These are phyloP conservation scores for Phallusia fumigata DNA, from an alignment of 23 tunicate genomes.

Conservation along the genomic window DNA sequence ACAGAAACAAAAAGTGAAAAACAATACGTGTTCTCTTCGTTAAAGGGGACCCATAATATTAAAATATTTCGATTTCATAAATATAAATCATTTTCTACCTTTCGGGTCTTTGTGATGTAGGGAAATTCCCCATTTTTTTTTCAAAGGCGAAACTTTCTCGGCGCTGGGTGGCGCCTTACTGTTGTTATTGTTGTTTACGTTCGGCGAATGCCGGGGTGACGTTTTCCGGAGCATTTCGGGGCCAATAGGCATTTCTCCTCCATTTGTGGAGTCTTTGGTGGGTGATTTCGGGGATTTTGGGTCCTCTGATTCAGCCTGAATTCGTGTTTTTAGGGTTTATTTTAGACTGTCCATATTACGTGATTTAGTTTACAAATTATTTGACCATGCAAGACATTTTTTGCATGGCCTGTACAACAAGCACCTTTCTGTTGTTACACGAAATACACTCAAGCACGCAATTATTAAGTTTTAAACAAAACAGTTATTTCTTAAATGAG, in stretches of 20 bases:
- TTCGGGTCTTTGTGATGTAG: neutral
- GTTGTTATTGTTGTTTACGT: constrained; percentile 41
- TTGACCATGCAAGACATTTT: too few relatives aligned
- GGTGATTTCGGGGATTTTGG: constrained; percentile 6
- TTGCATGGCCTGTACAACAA: too few relatives aligned
- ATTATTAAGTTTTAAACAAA: too few relatives aligned
- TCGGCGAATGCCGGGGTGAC: neutral
- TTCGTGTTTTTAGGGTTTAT: neutral
- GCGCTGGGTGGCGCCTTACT: neutral
- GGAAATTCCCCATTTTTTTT: neutral
- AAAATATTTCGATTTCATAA: too few relatives aligned
- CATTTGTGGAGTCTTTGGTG: neutral
- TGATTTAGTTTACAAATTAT: too few relatives aligned
- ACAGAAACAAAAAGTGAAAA: too few relatives aligned
- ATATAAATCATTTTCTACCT: neutral
- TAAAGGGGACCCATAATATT: too few relatives aligned
- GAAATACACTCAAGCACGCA: too few relatives aligned
- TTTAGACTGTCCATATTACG: neutral
- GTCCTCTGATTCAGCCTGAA: constrained; percentile 9
- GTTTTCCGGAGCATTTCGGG: constrained; percentile 48
- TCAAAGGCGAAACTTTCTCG: neutral
- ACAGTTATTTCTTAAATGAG: too few relatives aligned
- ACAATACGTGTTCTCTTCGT: too few relatives aligned
- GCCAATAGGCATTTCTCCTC: constrained; percentile 22
- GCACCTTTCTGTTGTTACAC: too few relatives aligned